Base-by-base conservation (phyloP, 2,888 invertebrate species). In the Ormyrus pomaceus region DNA sequence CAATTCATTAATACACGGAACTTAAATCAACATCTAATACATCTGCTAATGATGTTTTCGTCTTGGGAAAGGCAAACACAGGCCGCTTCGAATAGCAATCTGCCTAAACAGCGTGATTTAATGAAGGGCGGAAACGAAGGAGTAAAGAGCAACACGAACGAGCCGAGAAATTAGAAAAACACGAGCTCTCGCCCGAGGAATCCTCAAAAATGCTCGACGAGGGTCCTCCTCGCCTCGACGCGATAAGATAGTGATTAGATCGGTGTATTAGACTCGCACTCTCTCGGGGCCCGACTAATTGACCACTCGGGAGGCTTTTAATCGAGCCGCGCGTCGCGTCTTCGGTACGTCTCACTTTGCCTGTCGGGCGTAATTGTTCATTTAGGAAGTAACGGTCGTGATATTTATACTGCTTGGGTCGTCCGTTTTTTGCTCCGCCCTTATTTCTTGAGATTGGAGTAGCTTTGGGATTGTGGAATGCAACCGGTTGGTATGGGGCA, bases 241-340 rank as follows among this genome's bases (percentile, higher is more conserved):
- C 45, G 74, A 75, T 75, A 75, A 75, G 74, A 59, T 75, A 58
- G 50, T 51, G 74, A 75, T 75, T 75, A 66, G 59, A 75, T 73
- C 64, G 48, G 45, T 10, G 51, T 51, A 58, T 58, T 65, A 59
- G 10, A 56, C 45, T 51, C n/a, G 11, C 48, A 64, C 11, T 50
- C 56, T 50, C 19, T 11, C 10, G 10, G 13, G n/a, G 34, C 34
- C 34, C 34, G 34, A 55, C 68, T 76, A 69, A 69, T 76, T 68
- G 76, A 62, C 19, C 46, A 51, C 45, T 65, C 45, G 34, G 74
- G 10, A 13, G 59, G 51, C 46, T 69, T 69, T 69, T 76, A 76
- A 69, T 69, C 6, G 68, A 68, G 50, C 34, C 10, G 19, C 48
- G 34, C 7, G 62, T 50, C 34, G 66, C 59, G 66, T 75, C 74